Evolutionary conservation across 2,888 invertebrate genomes (phyloP), one percentile per base, ranked within the genome.

Genomic region (Nipponacmea schrenckii): DNA sequence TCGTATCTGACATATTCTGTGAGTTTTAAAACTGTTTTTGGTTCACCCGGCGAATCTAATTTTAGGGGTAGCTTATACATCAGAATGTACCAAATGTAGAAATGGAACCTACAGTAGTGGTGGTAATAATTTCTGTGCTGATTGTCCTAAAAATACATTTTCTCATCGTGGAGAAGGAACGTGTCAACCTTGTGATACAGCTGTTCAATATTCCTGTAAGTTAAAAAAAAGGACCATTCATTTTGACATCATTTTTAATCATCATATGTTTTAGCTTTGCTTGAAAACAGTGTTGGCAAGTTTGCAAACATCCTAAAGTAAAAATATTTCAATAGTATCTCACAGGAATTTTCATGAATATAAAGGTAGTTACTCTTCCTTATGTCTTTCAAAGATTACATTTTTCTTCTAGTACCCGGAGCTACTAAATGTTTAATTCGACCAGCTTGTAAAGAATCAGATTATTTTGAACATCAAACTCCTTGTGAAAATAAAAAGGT

Each of bases 61-160:
- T 81, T 8, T 79, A 90, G 92, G 92, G 39, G 89, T 92, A 45
- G 91, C 91, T 0, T 91, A 89, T 80, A 90, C 91, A 1, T 91
- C 91, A 0, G 89, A 90, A 72, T 91, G 91, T 80, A 87, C 87
- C 17, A 89, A 89, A 26, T 91, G 91, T 81, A 85, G 86, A 12
- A 84, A 87, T 12, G 91, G 91, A 10, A 90, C 90, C 2, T 91
- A 85, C 87, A 86, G 85, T 62, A 83, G 81, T 44, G 81, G 80
- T 14, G 90, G 90, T 1, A 85, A 85, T 2, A 71, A 77, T 1
- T 77, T 68, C 64, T 91, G 91, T 80, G 82, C 85, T 7, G 75
- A 81, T 3, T 92, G 92, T 81, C 85, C 87, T 1, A 83, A 86
- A 50, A 90, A 91, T 75, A 89, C 87, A 20, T 91, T 84, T 81